Conservation (phyloP, 2,888 invertebrate genomes). For the Caenorhabditis doughertyi region DNA sequence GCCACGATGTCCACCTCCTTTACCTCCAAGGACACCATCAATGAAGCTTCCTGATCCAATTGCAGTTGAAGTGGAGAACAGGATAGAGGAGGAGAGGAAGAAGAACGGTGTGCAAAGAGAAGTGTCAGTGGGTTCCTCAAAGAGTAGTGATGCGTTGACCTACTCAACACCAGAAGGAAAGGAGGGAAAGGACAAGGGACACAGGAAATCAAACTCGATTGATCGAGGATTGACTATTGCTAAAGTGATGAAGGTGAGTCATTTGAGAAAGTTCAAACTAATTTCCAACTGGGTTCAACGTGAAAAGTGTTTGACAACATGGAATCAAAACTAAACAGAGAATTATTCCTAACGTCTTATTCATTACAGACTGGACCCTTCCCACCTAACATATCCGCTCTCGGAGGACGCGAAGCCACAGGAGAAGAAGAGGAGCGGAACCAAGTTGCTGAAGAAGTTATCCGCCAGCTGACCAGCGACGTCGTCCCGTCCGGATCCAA, state of each 20-base stretch:
- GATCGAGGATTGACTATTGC: constrained; percentile 80
- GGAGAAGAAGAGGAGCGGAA: constrained; percentile 78
- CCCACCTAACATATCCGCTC: constrained; percentile 76
- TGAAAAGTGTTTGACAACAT: too few species aligned
- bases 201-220: constrained; percentile 79
- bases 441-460: constrained; percentile 72
- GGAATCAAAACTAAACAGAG: too few species aligned
- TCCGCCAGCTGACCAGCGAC: constrained; percentile 58
- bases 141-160: not conserved
- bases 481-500: constrained; percentile 48
- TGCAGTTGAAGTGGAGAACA: constrained; percentile 59
- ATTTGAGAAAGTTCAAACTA: too few species aligned
- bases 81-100: constrained; percentile 44
- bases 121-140: constrained; percentile 7
- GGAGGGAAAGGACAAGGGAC: constrained; percentile 66
- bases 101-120: constrained; percentile 16
- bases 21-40: constrained; percentile 72
- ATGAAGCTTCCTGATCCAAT: constrained; percentile 73
- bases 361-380: constrained; percentile 75
- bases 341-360: not conserved
- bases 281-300: not conserved
- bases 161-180: constrained; percentile 8
- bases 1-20: constrained; percentile 71
- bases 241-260: constrained; percentile 74
- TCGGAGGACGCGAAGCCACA: constrained; percentile 74